Evolutionary conservation across 2,888 invertebrate species (phyloP), one percentile per base, ranked within the genome.

Genomic region (Nasonia oneida): DNA sequence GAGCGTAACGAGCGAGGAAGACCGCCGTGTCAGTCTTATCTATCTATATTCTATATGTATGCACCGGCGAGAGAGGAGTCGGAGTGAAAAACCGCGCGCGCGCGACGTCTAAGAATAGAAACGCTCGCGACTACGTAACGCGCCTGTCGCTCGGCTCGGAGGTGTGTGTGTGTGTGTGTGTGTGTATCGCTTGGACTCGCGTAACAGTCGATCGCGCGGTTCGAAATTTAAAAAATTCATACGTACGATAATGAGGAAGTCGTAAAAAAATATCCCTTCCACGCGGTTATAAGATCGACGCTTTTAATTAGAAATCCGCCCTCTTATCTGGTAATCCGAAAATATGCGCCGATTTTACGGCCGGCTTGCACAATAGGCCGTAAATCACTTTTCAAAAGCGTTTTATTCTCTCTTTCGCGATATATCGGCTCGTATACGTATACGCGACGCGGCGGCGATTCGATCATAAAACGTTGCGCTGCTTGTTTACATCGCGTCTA

Each of bases 91-190:
- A 53, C 14, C 29, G 29, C 29, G 23, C 14, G 33, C 10, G 70
- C 70, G 79, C 79, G 79, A 8, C 50, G 29, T 1, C 71, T 78
- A 83, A 78, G 57, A 83, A 83, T 83, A 83, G 83, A 70, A 77
- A 29, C 15, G 67, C 57, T 64, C 15, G 57, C 53, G 78, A 83
- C 73, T 71, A 67, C 67, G 23, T 29, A 67, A 67, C 67, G 33
- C 67, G 29, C 23, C 29, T 5, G 33, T 23, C 75, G 23, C 23
- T 74, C 4, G 3, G 3, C 37, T 37, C 37, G 23, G 0, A 23
- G 14, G 23, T 61, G 23, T 61, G 61, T 61, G 61, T 23, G 23
- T 23, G 23, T 23, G 23, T 23, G 23, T 23, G 23, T 23, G 23
- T 61, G 61, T 61, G 61, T 23, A 15, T n/a, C 23, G 61, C 6